phyloP scores from a whole-genome alignment of 2,888 invertebrate species.

The Subacronicta megacephala region DNA sequence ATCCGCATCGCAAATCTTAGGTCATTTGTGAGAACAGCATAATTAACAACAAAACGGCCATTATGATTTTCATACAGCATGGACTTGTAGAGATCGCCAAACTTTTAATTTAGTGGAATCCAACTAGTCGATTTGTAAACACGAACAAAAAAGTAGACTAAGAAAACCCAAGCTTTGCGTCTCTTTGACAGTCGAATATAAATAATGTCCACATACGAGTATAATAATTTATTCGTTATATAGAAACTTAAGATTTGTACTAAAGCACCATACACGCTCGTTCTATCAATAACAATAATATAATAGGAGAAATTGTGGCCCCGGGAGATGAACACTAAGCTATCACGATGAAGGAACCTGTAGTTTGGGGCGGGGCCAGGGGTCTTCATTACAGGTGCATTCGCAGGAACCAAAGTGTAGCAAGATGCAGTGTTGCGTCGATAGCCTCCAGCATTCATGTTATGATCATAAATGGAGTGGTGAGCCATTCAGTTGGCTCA shows the following conservation, averaged over 20 bases:
- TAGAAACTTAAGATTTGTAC: background rate
- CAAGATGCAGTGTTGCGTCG: constrained; percentile 23
- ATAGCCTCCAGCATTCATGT: constrained; percentile 7
- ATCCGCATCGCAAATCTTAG: no score
- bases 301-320: constrained; percentile 11
- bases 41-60: no score
- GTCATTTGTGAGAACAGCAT: no score
- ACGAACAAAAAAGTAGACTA: no score
- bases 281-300: constrained; percentile 14
- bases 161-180: no score
- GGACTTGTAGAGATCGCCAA: no score
- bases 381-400: constrained; percentile 16
- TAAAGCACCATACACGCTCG: background rate
- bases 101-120: no score
- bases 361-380: constrained; percentile 2
- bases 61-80: no score
- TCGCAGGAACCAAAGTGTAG: constrained; percentile 26
- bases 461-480: background rate
- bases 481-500: background rate
- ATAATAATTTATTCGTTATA: background rate
- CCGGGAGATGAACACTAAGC: constrained; percentile 18
- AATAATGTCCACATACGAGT: no score
- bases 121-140: no score
- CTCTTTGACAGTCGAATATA: no score
- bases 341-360: constrained; percentile 33